Conservation (phyloP, 2,113 vertebrate genomes). For the Aptenodytes forsteri region DNA sequence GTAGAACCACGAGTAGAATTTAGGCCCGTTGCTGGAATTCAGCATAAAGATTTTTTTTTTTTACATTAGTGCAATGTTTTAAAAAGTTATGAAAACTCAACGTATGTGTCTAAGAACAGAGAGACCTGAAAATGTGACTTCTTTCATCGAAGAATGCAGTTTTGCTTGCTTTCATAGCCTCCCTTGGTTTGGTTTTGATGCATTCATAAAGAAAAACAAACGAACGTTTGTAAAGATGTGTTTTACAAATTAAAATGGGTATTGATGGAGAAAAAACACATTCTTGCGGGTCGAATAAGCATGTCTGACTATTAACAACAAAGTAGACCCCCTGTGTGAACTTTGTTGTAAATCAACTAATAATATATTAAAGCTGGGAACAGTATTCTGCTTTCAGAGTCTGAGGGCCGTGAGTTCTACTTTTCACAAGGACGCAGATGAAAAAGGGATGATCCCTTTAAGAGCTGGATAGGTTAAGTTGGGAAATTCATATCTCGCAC, state of each 20-base stretch:
- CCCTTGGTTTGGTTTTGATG: not conserved
- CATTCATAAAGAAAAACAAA: not conserved
- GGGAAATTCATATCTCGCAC: slow-evolving; percentile 47
- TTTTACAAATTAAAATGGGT: not conserved
- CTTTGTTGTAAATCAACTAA: not conserved
- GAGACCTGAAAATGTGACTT: not conserved
- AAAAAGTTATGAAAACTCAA: not conserved
- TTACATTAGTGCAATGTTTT: not conserved
- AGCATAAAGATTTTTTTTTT: not conserved
- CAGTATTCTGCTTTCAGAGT: not conserved
- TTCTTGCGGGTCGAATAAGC: not conserved
- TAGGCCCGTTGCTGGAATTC: not conserved
- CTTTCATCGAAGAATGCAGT: not conserved
- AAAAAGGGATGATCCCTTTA: slow-evolving; percentile 43
- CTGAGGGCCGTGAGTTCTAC: not conserved
- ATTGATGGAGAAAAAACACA: not conserved
- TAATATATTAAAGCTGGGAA: not conserved
- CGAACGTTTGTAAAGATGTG: not conserved
- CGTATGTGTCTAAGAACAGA: not conserved
- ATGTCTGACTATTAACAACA: not conserved
- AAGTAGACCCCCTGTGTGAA: not conserved
- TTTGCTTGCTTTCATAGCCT: not conserved
- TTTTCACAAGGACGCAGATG: not conserved
- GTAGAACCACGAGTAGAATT: not conserved
- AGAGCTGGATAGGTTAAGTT: slow-evolving; percentile 30